Conservation (phyloP, 2,113 vertebrate genomes). For the Grus americana region DNA sequence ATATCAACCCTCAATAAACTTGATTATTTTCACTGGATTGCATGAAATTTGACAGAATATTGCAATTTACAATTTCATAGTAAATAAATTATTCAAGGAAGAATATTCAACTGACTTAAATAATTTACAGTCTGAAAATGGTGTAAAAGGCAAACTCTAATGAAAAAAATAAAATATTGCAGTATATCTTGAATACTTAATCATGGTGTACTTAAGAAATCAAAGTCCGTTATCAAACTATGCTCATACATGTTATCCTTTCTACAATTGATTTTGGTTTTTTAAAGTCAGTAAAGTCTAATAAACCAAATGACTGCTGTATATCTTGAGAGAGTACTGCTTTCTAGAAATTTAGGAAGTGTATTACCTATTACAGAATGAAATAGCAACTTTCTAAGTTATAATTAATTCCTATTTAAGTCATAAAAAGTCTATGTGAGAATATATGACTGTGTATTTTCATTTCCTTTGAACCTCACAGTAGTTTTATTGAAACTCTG, state of each 20-base stretch:
- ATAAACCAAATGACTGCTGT: not conserved
- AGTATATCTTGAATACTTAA: slow-evolving; percentile 31
- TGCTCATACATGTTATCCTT: not conserved
- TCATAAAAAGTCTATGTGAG: not conserved
- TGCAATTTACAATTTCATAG: slow-evolving; percentile 46
- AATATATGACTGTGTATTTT: not conserved
- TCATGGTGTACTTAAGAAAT: slow-evolving; percentile 30
- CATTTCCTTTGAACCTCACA: not conserved
- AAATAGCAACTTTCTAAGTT: not conserved
- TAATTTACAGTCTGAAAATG: slow-evolving; percentile 57
- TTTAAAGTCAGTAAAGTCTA: not conserved
- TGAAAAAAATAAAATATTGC: slow-evolving; percentile 39
- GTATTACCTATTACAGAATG: not conserved
- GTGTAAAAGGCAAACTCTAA: slow-evolving; percentile 18
- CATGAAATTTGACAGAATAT: slow-evolving; percentile 35
- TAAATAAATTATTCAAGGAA: slow-evolving; percentile 57
- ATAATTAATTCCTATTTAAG: not conserved
- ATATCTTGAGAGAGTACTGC: not conserved
- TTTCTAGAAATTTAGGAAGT: not conserved
- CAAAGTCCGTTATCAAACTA: slow-evolving; percentile 6
- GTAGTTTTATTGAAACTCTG: not conserved
- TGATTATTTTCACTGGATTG: not conserved
- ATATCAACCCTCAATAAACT: not conserved
- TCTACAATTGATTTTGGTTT: not conserved
- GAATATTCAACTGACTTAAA: slow-evolving; percentile 42